A percentile compares a stretch with the other conserved stretches of the same genome.
phyloP scores from a whole-genome alignment of 2,888 invertebrate genomes.

The Leptarthrus brevirostris region DNA sequence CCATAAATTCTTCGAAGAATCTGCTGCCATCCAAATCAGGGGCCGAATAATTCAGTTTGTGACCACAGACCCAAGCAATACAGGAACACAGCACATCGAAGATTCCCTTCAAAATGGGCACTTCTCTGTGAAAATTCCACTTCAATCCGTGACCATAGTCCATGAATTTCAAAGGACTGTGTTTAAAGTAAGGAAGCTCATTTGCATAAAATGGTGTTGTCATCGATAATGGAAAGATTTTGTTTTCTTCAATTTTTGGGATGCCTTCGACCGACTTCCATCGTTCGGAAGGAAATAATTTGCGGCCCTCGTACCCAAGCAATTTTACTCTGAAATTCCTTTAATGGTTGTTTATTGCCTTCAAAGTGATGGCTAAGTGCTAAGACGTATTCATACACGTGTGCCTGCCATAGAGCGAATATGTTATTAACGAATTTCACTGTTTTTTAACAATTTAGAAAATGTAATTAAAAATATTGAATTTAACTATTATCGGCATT shows the following conservation, averaged over 20 bases:
- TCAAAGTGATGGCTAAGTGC: neutral
- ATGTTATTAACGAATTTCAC: no score
- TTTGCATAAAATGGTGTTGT: slow-evolving; percentile 49
- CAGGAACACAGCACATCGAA: no score
- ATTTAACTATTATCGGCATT: no score
- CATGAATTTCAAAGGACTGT: slow-evolving; percentile 34
- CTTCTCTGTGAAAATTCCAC: slow-evolving; percentile 27
- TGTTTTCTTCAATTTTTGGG: slow-evolving; percentile 48
- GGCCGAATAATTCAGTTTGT: slow-evolving; percentile 41
- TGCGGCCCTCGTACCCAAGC: slow-evolving; percentile 15
- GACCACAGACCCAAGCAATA: slow-evolving; percentile 8
- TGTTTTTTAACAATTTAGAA: no score
- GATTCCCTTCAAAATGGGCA: neutral
- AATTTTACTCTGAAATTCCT: slow-evolving; percentile 33
- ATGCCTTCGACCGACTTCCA: slow-evolving; percentile 22
- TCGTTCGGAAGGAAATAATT: slow-evolving; percentile 45
- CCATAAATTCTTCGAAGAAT: slow-evolving; percentile 47
- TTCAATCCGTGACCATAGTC: slow-evolving; percentile 41
- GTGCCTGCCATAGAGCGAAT: no score
- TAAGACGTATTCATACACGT: neutral
- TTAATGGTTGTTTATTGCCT: slow-evolving; percentile 39
- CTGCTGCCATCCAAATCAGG: slow-evolving; percentile 40
- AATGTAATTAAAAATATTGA: no score
- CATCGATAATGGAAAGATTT: slow-evolving; percentile 48
- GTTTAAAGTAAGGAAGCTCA: slow-evolving; percentile 47